Conservation (phyloP, 2,113 vertebrate species). For the Ia io region DNA sequence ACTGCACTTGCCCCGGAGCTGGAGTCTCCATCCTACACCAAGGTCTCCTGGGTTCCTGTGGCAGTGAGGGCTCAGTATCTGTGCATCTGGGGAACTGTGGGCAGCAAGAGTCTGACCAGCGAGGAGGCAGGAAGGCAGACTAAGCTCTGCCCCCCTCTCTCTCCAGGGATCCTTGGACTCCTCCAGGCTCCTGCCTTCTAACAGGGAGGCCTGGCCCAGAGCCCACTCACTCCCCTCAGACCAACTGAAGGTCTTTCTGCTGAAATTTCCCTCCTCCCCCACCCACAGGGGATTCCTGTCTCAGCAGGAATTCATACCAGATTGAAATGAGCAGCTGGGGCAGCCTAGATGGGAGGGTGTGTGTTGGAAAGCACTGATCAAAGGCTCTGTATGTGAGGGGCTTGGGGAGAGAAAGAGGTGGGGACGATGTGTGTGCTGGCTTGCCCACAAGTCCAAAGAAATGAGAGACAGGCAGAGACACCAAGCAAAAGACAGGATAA, state of each 20-base stretch:
- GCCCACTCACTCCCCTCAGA: slow-evolving; percentile 31
- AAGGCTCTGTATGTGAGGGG: slow-evolving; percentile 44
- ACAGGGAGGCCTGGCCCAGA: slow-evolving; percentile 41
- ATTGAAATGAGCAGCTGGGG: slow-evolving; percentile 68
- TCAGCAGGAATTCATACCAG: slow-evolving; percentile 54
- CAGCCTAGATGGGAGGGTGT: slow-evolving; percentile 10
- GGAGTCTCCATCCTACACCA: neutral
- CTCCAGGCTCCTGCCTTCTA: neutral
- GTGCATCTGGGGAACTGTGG: neutral
- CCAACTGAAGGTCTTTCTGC: slow-evolving; percentile 29
- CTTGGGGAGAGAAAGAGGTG: neutral
- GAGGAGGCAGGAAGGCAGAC: neutral
- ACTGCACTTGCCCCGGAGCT: neutral
- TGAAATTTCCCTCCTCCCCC: neutral
- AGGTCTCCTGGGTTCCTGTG: neutral
- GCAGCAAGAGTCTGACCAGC: neutral
- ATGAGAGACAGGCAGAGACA: neutral
- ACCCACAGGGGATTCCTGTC: slow-evolving; percentile 61
- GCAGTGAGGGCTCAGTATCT: neutral
- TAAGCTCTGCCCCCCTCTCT: neutral
- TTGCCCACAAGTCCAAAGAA: slow-evolving; percentile 46
- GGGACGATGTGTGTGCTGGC: neutral
- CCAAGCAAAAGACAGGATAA: neutral
- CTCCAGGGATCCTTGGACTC: neutral
- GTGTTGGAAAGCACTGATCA: slow-evolving; percentile 30